Evolutionary conservation across 2,797 vertebrate genomes (phyloP).

Genomic region (Huso huso): DNA sequence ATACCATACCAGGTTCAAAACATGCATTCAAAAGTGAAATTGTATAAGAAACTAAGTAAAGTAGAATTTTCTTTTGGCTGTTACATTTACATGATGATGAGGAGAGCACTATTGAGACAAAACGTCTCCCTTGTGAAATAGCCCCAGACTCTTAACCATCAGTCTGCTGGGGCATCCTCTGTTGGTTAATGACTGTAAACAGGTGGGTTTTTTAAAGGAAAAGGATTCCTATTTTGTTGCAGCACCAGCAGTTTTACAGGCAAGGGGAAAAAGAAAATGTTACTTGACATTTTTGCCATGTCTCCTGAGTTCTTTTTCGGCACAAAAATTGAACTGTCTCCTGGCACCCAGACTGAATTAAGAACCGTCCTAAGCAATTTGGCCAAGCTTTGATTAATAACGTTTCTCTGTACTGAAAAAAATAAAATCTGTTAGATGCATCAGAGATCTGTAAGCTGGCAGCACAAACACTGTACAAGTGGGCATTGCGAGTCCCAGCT

Average conservation of each 20-base stretch:
- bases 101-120: too few relatives aligned
- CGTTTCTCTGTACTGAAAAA: not conserved
- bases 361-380: not conserved
- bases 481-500: not conserved
- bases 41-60: too few relatives aligned
- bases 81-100: too few relatives aligned
- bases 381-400: constrained; percentile 5
- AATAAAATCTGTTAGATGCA: not conserved
- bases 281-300: not conserved
- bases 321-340: not conserved
- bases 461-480: not conserved
- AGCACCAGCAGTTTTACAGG: constrained; percentile 1
- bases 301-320: not conserved
- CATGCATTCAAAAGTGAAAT: too few relatives aligned
- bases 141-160: too few relatives aligned
- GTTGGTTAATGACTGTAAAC: constrained; percentile 8
- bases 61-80: too few relatives aligned
- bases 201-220: constrained; percentile 2
- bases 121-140: too few relatives aligned
- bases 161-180: not conserved
- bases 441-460: not conserved
- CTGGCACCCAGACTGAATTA: not conserved
- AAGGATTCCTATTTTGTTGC: not conserved
- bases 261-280: not conserved
- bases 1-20: too few relatives aligned